Base-by-base conservation (phyloP, 2,888 invertebrate species). In the Apamea anceps region DNA sequence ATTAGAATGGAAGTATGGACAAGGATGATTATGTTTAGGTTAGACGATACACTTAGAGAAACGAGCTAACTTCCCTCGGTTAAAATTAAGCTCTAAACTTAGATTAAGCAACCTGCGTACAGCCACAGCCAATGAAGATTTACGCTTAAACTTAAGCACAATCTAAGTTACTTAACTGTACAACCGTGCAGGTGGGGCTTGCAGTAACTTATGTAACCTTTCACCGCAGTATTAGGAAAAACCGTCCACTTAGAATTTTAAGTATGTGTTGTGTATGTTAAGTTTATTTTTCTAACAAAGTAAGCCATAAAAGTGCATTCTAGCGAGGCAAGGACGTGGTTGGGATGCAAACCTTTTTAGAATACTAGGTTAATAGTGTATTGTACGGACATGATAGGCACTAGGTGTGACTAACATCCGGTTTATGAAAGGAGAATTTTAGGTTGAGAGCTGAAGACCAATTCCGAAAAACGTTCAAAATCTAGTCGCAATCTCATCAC, bases 201-300 rank as follows among this genome's bases (percentile, higher is more conserved):
- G 85, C 85, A 68, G 84, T 63, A 71, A 54, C 32, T 85, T 85
- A 85, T 75, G 62, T 87, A 87, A 87, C 66, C 45, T 42, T 75
- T 65, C 42, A 42, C 85, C 67, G 84, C 85, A 84, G 79, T 87
- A 70, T 83, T 83, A 75, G 48, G 37, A 78, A 72, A 83, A 73
- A 67, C 63, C 62, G 8, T 28, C 57, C 48, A 73, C 75, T 84
- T 85, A 57, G 72, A 87, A 79, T 87, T 76, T 78, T 32, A 79
- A 75, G 37, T 42, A n/a, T 15, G 67, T 57, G 45, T 80, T 72
- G 66, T 67, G 45, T 67, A 8, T 6, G 25, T 37, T 25, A 68
- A 63, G 62, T 78, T 78, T 57, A 70, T 78, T 68, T 84, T 81
- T 48, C 51, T 37, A 48, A 54, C 28, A 54, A 65, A 81, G 57